Percentiles rank a stretch among this genome's conserved stretches.
These are phyloP conservation scores for Autographa pulchrina DNA, from an alignment of 2,888 invertebrate species.

Conservation along the genomic window DNA sequence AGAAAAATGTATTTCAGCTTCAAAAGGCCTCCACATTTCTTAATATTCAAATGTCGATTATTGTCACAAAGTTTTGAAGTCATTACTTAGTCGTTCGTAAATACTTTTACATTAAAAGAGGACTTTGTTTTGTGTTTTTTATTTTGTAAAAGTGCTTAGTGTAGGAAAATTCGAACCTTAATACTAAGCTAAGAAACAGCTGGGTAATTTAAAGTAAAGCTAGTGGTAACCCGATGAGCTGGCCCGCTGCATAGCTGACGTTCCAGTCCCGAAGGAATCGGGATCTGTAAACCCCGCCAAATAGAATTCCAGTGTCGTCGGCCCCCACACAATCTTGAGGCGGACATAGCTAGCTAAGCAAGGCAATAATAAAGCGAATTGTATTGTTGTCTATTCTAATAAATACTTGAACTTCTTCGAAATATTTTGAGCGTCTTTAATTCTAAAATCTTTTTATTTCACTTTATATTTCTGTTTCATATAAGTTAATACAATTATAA, in stretches of 20 bases:
- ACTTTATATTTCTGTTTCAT: not conserved
- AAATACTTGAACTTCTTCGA: not conserved
- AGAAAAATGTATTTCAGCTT: not conserved
- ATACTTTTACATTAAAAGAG: too few relatives aligned
- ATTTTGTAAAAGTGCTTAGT: not conserved
- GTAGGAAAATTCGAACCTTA: not conserved
- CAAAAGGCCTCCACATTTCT: not conserved
- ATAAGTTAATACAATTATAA: too few relatives aligned
- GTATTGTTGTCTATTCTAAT: constrained; percentile 3
- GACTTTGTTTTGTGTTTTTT: not conserved
- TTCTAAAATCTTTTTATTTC: not conserved
- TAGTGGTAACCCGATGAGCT: constrained; percentile 1
- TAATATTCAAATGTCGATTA: not conserved
- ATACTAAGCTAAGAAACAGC: not conserved
- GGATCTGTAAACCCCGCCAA: constrained; percentile 15
- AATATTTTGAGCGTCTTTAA: not conserved
- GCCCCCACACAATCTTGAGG: not conserved
- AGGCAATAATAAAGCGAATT: not conserved
- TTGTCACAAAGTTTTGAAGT: not conserved
- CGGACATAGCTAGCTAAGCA: not conserved
- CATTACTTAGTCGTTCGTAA: not conserved
- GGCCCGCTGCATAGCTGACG: constrained; percentile 2
- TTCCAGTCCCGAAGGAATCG: constrained; percentile 5
- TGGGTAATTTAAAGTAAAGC: not conserved
- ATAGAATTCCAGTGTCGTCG: constrained; percentile 15